Conservation (phyloP, 2,888 invertebrate species). For the Cephus rjabovi region DNA sequence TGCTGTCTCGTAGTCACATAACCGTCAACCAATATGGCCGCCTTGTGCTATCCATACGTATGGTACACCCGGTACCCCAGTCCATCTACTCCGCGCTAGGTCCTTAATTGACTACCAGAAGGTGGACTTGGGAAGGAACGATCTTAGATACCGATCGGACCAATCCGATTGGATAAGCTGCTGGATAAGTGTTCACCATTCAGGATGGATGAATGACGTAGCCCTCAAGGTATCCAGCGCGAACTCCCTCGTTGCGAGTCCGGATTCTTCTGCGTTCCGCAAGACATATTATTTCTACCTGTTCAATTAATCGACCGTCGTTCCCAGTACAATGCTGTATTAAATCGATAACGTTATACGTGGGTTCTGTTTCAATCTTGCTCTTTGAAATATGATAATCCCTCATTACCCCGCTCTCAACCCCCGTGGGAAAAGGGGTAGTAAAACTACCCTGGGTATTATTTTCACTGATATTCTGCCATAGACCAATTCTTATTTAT, state of each 20-base stretch:
- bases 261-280: background rate
- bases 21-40: background rate
- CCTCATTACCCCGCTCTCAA: constrained; percentile 1
- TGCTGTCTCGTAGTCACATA: background rate
- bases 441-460: background rate
- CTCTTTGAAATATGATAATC: background rate
- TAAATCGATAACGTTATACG: background rate
- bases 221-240: constrained; percentile 23
- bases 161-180: constrained; percentile 28
- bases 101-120: constrained; percentile 34
- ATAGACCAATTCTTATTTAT: background rate
- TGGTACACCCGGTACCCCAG: constrained; percentile 5
- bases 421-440: background rate
- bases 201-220: constrained; percentile 28
- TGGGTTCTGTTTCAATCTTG: background rate
- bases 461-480: background rate
- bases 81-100: background rate
- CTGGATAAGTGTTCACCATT: background rate
- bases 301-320: background rate
- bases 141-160: constrained; percentile 33
- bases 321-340: background rate
- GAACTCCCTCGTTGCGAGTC: constrained; percentile 1
- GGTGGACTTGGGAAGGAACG: background rate
- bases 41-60: constrained; percentile 12
- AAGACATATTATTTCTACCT: background rate